Percentiles rank a stretch among this genome's conserved stretches.
Evolutionary conservation across 35 echinoderm and acorn worm species (phyloP).

Genomic region (Ptychodera flava): DNA sequence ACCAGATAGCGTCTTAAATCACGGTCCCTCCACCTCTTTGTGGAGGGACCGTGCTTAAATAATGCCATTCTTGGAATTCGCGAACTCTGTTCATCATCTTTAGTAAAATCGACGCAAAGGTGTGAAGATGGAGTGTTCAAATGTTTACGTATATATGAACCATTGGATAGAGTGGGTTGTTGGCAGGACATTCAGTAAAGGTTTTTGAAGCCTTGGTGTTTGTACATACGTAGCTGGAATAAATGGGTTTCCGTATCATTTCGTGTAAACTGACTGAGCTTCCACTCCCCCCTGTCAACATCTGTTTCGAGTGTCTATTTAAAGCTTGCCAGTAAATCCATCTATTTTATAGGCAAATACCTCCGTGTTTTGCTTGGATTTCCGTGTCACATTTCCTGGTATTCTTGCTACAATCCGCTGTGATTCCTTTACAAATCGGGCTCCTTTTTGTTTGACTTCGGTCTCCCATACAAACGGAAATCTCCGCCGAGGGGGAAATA

Average conservation of each 20-base stretch:
- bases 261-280: background rate
- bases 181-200: too few species aligned
- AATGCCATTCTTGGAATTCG: too few species aligned
- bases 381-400: background rate
- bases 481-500: background rate
- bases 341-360: background rate
- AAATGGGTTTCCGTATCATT: background rate
- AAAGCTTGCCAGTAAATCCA: background rate
- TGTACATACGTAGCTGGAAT: too few species aligned
- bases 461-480: background rate
- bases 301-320: background rate
- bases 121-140: too few species aligned
- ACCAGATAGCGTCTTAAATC: too few species aligned
- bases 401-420: background rate
- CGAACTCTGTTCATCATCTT: too few species aligned
- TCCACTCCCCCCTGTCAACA: background rate
- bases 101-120: too few species aligned
- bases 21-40: too few species aligned
- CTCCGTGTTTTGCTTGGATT: background rate
- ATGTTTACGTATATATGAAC: too few species aligned
- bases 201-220: too few species aligned
- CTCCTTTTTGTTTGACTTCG: background rate
- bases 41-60: too few species aligned
- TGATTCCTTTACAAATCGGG: background rate
- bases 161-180: too few species aligned